Evolutionary conservation across 1,140 invertebrate genomes (phyloP), one percentile per base, ranked within the genome.

Genomic region (Arctopsyche grandis): DNA sequence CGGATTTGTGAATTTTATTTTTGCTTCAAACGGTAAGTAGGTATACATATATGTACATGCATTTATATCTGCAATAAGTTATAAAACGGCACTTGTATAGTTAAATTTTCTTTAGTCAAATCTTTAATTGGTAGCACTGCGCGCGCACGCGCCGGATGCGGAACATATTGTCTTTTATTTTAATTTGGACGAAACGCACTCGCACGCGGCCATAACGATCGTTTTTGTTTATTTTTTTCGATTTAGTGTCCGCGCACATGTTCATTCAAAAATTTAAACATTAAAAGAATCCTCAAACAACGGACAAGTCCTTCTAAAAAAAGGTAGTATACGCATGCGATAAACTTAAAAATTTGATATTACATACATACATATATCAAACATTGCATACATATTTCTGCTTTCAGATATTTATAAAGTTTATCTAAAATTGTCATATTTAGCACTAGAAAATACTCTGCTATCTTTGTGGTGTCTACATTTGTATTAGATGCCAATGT

Each of bases 101-200:
- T 66, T 22, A 9, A 26, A 26, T 24, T 66, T 12, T 5, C 9
- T 60, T 60, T 19, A 1, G 16, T 24, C 24, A 26, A n/a, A n/a
- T n/a, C n/a, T n/a, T n/a, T n/a, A n/a, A 29, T 66, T 26, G 63
- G 63, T 24, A 26, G 22, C 22, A 66, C 22, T 66, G 58, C 52
- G 75, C 75, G 46, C 75, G 69, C 79, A 19, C 73, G 21, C 73
- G 24, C 75, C 79, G 79, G 79, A 80, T 80, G 75, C 79, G 79
- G 79, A 80, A 80, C 75, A 77, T 21, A 56, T 38, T 75, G 75
- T 78, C 75, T 76, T 80, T 80, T 80, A 52, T 76, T 78, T 78
- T 74, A 56, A 63, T 71, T 77, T 60, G 73, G 26, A 48, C 73
- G 75, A 26, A 71, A 71, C 69, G 46, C 66, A 43, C 44, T 38